Base-by-base conservation (phyloP, 2,113 vertebrate genomes). In the Hypocryptadius cinnamomeus region DNA sequence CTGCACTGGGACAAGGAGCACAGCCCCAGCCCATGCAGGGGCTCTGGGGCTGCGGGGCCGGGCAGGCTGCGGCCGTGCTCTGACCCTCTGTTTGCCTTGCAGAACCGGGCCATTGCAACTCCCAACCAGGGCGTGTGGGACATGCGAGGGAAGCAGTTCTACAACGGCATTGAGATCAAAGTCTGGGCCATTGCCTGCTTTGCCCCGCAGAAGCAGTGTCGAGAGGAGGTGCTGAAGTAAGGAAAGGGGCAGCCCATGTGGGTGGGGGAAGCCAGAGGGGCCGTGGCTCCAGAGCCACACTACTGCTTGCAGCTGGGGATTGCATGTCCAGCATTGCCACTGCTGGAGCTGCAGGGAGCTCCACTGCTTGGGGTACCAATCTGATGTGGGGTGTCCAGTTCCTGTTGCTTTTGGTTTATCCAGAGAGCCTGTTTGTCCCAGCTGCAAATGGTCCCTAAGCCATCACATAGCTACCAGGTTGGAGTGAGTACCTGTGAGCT, bases 51-150 rank as follows among this genome's bases (percentile, higher is more conserved):
- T 81, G 73, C 60, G 11, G 28, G 82, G 18, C 37, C 0, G 56
- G 92, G 85, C 87, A 89, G 79, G 87, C 87, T 56, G 82, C 60
- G 69, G 63, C 83, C 1, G 33, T 15, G 40, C 88, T 96, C 60
- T 96, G 83, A 95, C 83, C 8, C 9, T 86, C 85, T 77, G 72
- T 91, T 95, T 92, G 91, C 85, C 91, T 95, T 82, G 91, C 98
- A 99, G 99, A 99, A 99, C 95, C 98, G 99, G 81, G 99, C 99
- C 94, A 99, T 99, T 72, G 99, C 99, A 66, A 99, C 99, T 31
- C 99, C 99, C 95, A 99, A 99, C 97, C 99, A 99, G 92, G 99
- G 99, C 72, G 99, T 99, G 94, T 99, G 99, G 99, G 99, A 99
- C 97, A 99, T 99, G 99, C 96, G 99, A 78, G 99, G 99, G 82